Base-by-base conservation (phyloP, 2,888 invertebrate genomes). In the Aspidapion aeneum region DNA sequence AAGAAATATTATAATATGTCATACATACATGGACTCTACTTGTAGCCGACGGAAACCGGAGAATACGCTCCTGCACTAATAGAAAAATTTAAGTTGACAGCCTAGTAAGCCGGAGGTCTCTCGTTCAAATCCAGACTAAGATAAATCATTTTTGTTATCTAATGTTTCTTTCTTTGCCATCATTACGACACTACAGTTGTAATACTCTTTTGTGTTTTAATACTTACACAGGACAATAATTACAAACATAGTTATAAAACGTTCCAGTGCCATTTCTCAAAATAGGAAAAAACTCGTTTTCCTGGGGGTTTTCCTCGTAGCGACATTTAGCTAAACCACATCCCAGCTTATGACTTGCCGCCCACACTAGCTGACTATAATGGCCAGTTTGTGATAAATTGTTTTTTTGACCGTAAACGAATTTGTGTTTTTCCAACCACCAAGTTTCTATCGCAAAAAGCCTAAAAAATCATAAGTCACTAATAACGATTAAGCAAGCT, bases 281-380 rank as follows among this genome's bases (percentile, higher is more conserved):
- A 7, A 12, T 12, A 7, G 35, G 35, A 35, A 35, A 35, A 35
- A 35, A 35, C 3, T 7, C 12, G 12, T 35, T 35, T 35, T 35
- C 64, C 1, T 64, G 49, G 3, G 55, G 51, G n/a, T 63, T 57
- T 19, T 50, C 48, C 18, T 60, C 51, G 20, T 68, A 66, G n/a
- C 81, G 77, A 74, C 93, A 93, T 73, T 86, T 84, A 19, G 89
- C 84, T 70, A 90, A 81, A 0, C 91, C 91, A 72, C 92, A 92
- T 49, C 92, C 91, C 17, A 92, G 86, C 75, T 88, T 86, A 75
- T 91, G 90, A 18, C 86, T 87, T 1, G 89, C 83, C 12, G 90
- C 90, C 92, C 92, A 93, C 20, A 90, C 90, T 87, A 92, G 86
- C 79, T 92, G 91, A 0, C 91, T 91, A 77, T 91, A 93, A 79